Conservation (phyloP, 2,888 invertebrate species). For the Zygaena filipendulae region DNA sequence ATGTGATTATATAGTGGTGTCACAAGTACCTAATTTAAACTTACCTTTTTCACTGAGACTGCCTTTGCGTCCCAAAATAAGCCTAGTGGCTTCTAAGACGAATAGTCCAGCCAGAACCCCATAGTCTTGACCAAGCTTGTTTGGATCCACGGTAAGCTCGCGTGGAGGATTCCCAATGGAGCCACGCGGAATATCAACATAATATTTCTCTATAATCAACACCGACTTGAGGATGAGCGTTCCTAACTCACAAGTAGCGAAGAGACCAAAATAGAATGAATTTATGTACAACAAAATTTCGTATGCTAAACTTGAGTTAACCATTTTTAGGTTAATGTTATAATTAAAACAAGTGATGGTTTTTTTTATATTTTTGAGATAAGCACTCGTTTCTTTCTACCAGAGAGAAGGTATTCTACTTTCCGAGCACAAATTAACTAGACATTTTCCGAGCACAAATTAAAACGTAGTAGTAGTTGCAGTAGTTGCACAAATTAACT, state of each 20-base stretch:
- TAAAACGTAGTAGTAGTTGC: no score
- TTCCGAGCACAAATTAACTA: no score
- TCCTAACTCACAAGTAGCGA: slow-evolving; percentile 83
- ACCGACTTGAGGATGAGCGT: slow-evolving; percentile 82
- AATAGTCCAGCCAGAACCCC: slow-evolving; percentile 81
- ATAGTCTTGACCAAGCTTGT: slow-evolving; percentile 80
- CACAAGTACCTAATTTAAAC: slow-evolving; percentile 1
- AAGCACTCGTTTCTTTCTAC: no score
- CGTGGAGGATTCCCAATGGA: no score
- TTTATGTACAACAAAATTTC: slow-evolving; percentile 88
- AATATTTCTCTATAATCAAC: slow-evolving; percentile 62
- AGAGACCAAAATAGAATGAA: slow-evolving; percentile 89
- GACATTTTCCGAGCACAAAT: no score
- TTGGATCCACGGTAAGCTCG: slow-evolving; percentile 77
- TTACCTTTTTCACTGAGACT: slow-evolving; percentile 82
- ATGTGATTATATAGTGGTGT: no score
- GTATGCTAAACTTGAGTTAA: slow-evolving; percentile 83
- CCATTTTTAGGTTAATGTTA: slow-evolving; percentile 38
- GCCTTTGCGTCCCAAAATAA: slow-evolving; percentile 87
- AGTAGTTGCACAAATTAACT: no score
- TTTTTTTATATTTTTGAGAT: no score
- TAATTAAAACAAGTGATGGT: slow-evolving; percentile 1
- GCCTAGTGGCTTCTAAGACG: slow-evolving; percentile 81
- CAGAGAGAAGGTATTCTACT: no score
- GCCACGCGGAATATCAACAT: no score